A percentile compares a stretch with the other conserved stretches of the same genome.
Conservation (phyloP, 2,888 invertebrate species). For the Eucriotettix oculatus region DNA sequence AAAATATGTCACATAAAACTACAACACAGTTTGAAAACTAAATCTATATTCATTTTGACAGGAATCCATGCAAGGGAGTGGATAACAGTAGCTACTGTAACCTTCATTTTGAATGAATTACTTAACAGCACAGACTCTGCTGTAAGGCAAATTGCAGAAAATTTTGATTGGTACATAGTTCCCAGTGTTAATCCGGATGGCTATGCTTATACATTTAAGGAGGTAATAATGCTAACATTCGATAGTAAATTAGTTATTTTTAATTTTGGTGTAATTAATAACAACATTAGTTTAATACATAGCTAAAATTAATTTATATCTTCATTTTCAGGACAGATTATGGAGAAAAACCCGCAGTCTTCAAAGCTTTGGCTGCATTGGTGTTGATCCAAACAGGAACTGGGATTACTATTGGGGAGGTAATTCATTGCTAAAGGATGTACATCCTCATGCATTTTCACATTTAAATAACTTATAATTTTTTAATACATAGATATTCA, state of each 20-base stretch:
- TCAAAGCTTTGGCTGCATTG: not conserved
- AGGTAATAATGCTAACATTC: not conserved
- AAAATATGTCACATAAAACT: too few relatives aligned
- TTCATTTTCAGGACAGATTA: not conserved
- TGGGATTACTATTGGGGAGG: not conserved
- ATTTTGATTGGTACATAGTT: conserved; percentile 57
- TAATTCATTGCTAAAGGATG: not conserved
- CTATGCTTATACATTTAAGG: conserved; percentile 41
- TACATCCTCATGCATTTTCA: too few relatives aligned
- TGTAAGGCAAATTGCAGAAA: conserved; percentile 40
- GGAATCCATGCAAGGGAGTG: conserved; percentile 48
- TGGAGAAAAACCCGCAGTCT: not conserved
- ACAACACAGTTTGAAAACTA: too few relatives aligned
- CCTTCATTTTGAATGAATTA: conserved; percentile 52
- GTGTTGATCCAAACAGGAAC: not conserved
- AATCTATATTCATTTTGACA: not conserved
- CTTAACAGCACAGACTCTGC: conserved; percentile 39
- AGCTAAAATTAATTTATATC: too few relatives aligned
- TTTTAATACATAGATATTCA: too few relatives aligned
- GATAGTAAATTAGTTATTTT: not conserved
- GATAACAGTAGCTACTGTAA: conserved; percentile 53
- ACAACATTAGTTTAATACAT: too few relatives aligned
- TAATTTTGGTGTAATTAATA: not conserved
- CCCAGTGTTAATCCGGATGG: conserved; percentile 61
- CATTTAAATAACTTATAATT: too few relatives aligned